A percentile compares a stretch with the other conserved stretches of the same genome.
These are phyloP conservation scores for Synaphobranchus kaupii DNA, from an alignment of 2,797 vertebrate genomes.

Conservation along the genomic window DNA sequence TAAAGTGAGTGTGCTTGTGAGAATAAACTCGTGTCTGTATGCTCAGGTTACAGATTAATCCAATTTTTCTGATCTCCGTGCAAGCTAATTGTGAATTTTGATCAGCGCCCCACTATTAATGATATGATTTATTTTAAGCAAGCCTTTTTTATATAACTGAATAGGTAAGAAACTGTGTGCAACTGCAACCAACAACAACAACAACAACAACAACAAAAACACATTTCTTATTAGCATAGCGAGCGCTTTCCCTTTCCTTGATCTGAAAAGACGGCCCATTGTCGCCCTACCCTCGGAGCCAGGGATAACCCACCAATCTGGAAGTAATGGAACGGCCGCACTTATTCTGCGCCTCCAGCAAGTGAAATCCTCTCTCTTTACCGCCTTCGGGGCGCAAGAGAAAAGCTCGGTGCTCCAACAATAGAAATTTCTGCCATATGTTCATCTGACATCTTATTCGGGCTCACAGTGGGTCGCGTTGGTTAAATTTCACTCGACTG, in stretches of 20 bases:
- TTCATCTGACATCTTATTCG: conserved; percentile 77
- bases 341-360: conserved; percentile 61
- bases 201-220: conserved; percentile 9
- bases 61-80: neutral
- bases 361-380: conserved; percentile 66
- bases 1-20: neutral
- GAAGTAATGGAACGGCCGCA: conserved; percentile 61
- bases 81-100: neutral
- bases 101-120: too few species aligned
- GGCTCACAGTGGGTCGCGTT: conserved; percentile 73
- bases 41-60: neutral
- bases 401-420: conserved; percentile 66
- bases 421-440: conserved; percentile 75
- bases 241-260: neutral
- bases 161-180: conserved; percentile 9
- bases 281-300: conserved; percentile 34
- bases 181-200: conserved; percentile 4
- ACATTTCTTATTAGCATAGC: neutral
- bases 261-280: conserved; percentile 15
- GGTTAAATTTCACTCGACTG: conserved; percentile 76
- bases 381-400: conserved; percentile 3
- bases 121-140: neutral
- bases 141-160: conserved; percentile 9
- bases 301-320: conserved; percentile 64
- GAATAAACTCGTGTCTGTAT: neutral